phyloP scores from a whole-genome alignment of 2,797 vertebrate genomes.

The Leucoraja ocellata region DNA sequence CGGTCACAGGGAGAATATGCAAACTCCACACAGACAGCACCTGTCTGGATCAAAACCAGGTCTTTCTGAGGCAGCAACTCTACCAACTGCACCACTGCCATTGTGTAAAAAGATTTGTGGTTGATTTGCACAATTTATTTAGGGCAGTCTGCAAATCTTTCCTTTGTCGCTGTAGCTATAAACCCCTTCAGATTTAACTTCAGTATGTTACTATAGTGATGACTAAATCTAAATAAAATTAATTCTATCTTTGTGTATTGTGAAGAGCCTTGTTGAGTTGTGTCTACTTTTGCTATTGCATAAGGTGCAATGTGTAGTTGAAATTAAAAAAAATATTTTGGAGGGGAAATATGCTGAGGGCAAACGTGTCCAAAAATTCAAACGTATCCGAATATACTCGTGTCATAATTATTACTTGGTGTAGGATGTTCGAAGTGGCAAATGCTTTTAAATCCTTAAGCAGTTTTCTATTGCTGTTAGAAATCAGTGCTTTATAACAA shows the following conservation, averaged over 20 bases:
- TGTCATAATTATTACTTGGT: not conserved
- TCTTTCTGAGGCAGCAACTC: too few species aligned
- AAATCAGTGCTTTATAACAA: not conserved
- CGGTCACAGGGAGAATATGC: too few species aligned
- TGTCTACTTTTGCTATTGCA: not conserved
- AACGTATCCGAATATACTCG: not conserved
- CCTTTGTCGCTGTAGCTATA: not conserved
- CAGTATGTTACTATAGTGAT: not conserved
- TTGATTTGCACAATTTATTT: not conserved
- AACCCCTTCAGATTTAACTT: not conserved
- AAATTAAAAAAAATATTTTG: not conserved
- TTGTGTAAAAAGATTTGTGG: too few species aligned
- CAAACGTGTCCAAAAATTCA: not conserved
- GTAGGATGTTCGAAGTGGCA: not conserved
- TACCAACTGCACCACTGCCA: too few species aligned
- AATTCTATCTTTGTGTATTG: not conserved
- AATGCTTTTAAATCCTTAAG: slow-evolving; percentile 48
- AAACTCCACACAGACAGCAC: too few species aligned
- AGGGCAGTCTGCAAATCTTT: not conserved
- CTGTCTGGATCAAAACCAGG: too few species aligned
- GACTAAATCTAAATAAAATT: slow-evolving; percentile 12
- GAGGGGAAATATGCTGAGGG: not conserved
- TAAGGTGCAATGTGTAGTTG: not conserved
- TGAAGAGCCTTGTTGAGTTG: not conserved
- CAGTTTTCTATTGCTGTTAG: slow-evolving; percentile 50